These are phyloP conservation scores for Nemopilema nomurai DNA, from an alignment of 30 jellyfish, hydroid and myxozoan genomes.

Conservation along the genomic window DNA sequence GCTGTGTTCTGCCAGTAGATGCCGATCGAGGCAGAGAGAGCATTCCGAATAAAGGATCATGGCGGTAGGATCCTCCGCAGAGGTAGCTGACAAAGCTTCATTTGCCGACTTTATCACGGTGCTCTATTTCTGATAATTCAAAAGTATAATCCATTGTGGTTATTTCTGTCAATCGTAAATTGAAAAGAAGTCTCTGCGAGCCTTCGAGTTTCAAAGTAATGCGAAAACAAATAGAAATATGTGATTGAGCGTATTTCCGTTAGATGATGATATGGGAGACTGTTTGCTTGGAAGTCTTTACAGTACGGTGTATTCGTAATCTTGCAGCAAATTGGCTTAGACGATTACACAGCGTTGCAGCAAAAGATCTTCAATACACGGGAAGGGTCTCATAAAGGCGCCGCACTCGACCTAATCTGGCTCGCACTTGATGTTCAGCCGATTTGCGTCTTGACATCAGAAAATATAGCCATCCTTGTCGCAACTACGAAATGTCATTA, in stretches of 20 bases:
- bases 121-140: not conserved
- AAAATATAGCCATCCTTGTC: slow-evolving; percentile 15
- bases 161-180: not conserved
- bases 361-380: slow-evolving; percentile 26
- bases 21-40: no score
- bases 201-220: not conserved
- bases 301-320: slow-evolving; percentile 16
- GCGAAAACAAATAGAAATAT: not conserved
- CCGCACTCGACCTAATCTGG: slow-evolving; percentile 46
- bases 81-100: not conserved
- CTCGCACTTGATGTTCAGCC: slow-evolving; percentile 25
- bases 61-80: no score
- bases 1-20: no score
- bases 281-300: slow-evolving; percentile 47
- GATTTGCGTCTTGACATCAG: slow-evolving; percentile 23
- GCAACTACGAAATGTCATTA: slow-evolving; percentile 56
- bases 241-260: not conserved
- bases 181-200: not conserved
- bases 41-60: no score
- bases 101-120: not conserved
- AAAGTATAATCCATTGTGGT: not conserved
- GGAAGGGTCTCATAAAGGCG: slow-evolving; percentile 4
- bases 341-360: slow-evolving; percentile 16
- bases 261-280: not conserved
- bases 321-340: slow-evolving; percentile 48